Percentiles rank a stretch among this genome's conserved stretches.
Evolutionary conservation across 2,888 invertebrate genomes (phyloP).

Genomic region (Leucophenga maculata): DNA sequence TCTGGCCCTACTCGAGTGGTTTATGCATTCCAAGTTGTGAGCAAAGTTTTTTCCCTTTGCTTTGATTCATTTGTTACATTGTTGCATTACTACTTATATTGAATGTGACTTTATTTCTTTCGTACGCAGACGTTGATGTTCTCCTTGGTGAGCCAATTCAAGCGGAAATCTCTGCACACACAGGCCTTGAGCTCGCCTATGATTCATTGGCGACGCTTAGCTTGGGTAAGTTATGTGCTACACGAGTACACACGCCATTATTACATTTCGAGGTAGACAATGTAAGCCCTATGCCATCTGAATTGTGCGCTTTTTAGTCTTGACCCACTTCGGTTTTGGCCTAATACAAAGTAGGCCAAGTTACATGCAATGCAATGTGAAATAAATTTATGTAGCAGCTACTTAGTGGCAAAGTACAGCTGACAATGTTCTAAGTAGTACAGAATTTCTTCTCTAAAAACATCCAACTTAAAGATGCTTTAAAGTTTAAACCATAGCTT

Average conservation of each 20-base stretch:
- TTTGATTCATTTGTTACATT: constrained; percentile 51
- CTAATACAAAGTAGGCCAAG: not conserved
- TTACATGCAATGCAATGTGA: not conserved
- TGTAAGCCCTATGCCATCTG: constrained; percentile 16
- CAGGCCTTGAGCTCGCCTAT: constrained; percentile 83
- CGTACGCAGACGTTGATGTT: constrained; percentile 77
- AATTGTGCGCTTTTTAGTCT: constrained; percentile 15
- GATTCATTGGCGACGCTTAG: constrained; percentile 81
- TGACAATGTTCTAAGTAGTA: too few relatives aligned
- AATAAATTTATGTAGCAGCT: too few relatives aligned
- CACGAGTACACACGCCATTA: not conserved
- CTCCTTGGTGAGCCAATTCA: constrained; percentile 85
- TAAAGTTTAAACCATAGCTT: constrained; percentile 11
- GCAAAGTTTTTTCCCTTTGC: constrained; percentile 37
- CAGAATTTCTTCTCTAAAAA: too few relatives aligned
- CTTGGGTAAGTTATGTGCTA: constrained; percentile 74
- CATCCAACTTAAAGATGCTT: not conserved
- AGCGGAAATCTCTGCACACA: constrained; percentile 80
- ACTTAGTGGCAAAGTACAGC: too few relatives aligned
- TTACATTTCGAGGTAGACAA: constrained; percentile 12
- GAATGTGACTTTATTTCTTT: constrained; percentile 34
- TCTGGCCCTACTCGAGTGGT: constrained; percentile 35
- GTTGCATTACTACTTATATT: constrained; percentile 38
- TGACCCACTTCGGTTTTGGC: not conserved
- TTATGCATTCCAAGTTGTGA: constrained; percentile 49